Evolutionary conservation across 2,888 invertebrate genomes (phyloP).

Genomic region (Cyrtodaria siliqua): DNA sequence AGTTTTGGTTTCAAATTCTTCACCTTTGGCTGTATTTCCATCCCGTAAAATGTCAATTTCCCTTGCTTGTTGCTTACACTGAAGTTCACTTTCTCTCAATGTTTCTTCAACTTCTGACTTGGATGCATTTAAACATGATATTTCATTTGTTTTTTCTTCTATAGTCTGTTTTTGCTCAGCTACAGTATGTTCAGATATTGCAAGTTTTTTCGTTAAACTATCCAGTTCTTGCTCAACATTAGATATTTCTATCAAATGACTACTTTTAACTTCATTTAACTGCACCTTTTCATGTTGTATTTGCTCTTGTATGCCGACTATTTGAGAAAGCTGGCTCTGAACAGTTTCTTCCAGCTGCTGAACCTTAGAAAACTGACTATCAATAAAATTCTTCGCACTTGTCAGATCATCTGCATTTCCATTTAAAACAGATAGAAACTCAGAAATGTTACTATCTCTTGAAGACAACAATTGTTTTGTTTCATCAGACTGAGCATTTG

Average conservation of each 20-base stretch:
- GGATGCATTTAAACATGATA: neutral
- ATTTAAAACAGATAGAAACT: constrained; percentile 10
- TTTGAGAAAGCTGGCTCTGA: too few relatives aligned
- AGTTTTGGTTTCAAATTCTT: constrained; percentile 84
- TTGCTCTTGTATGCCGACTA: too few relatives aligned
- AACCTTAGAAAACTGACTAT: neutral
- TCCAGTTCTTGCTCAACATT: constrained; percentile 9
- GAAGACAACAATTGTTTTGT: constrained; percentile 4
- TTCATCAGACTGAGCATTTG: constrained; percentile 6
- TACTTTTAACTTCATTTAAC: neutral
- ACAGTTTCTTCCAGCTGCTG: too few relatives aligned
- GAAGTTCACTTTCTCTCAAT: constrained; percentile 48
- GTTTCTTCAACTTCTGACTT: neutral
- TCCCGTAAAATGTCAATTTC: constrained; percentile 87
- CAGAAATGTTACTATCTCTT: constrained; percentile 24
- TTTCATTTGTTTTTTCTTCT: neutral
- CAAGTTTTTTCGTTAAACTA: neutral
- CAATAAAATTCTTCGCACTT: constrained; percentile 1
- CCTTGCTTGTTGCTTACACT: constrained; percentile 86
- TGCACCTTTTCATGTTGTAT: too few relatives aligned
- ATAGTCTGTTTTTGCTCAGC: too few relatives aligned
- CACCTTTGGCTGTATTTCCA: constrained; percentile 81
- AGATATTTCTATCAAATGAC: neutral
- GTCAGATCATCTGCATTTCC: neutral
- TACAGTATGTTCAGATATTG: too few relatives aligned